These are phyloP conservation scores for Synodontis membranacea DNA, from an alignment of 2,113 vertebrate genomes.

Conservation along the genomic window DNA sequence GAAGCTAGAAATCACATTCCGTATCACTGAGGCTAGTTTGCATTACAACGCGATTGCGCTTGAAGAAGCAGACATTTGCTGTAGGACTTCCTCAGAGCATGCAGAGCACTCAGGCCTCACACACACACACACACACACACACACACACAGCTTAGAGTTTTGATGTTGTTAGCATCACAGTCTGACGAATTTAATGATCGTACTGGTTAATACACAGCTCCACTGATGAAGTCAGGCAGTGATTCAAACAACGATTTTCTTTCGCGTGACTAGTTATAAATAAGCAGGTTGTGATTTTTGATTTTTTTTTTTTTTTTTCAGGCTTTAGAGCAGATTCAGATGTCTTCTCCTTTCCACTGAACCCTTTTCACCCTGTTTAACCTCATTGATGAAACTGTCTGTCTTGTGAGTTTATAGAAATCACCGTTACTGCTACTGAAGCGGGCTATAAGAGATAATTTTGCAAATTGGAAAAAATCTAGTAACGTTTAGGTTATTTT, in stretches of 20 bases:
- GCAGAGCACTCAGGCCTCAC: background rate
- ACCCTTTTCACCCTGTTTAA: background rate
- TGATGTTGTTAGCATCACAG: background rate
- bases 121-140: background rate
- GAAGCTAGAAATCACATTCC: background rate
- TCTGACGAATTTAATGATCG: background rate
- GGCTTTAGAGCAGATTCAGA: background rate
- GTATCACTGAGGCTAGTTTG: background rate
- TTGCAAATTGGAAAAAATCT: background rate
- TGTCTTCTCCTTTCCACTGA: background rate
- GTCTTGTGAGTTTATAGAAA: background rate
- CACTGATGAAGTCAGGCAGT: background rate
- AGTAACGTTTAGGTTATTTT: background rate
- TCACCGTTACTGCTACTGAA: background rate
- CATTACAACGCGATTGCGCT: background rate
- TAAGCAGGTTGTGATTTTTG: too few species aligned
- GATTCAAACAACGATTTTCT: background rate
- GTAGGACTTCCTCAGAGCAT: background rate
- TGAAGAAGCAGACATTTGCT: background rate
- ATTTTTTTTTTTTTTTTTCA: too few species aligned
- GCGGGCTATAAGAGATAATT: background rate
- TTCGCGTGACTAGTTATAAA: background rate
- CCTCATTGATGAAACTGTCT: background rate
- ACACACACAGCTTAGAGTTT: background rate
- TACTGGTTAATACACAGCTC: background rate